Conservation (phyloP, 2,888 invertebrate genomes). For the Andricus curvator region DNA sequence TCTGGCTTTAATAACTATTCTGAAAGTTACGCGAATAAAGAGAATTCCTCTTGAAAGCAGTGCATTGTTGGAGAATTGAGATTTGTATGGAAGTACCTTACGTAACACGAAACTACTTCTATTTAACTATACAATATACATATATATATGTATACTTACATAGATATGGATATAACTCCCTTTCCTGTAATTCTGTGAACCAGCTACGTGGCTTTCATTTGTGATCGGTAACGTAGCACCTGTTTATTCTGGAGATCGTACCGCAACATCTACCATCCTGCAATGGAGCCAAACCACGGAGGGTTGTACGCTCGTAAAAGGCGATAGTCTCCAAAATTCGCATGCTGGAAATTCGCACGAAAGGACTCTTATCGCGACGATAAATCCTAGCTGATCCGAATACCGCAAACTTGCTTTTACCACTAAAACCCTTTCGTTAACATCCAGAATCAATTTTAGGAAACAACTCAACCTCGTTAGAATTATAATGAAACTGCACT, state of each 20-base stretch:
- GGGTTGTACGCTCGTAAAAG: conserved; percentile 28
- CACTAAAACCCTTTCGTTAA: background rate
- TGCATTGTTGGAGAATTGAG: background rate
- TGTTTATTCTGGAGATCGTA: conserved; percentile 26
- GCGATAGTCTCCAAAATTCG: conserved; percentile 13
- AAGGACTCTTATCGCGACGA: conserved; percentile 23
- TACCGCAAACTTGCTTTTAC: conserved; percentile 10
- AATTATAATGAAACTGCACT: conserved; percentile 4
- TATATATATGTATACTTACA: background rate
- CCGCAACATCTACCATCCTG: conserved; percentile 26
- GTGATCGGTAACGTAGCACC: conserved; percentile 20
- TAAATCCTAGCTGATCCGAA: conserved; percentile 24
- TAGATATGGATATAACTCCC: background rate
- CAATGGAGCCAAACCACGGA: conserved; percentile 22
- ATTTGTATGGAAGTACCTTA: background rate
- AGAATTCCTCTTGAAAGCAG: background rate
- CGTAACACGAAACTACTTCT: background rate
- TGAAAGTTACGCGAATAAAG: background rate
- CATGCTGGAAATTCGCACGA: conserved; percentile 26
- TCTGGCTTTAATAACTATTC: background rate
- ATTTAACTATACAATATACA: background rate
- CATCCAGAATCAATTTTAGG: conserved; percentile 4
- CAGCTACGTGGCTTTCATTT: background rate
- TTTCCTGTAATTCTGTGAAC: background rate
- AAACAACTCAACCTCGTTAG: background rate